Evolutionary conservation across 2,797 vertebrate genomes (phyloP).

Genomic region (Acestrorhynchus altus): DNA sequence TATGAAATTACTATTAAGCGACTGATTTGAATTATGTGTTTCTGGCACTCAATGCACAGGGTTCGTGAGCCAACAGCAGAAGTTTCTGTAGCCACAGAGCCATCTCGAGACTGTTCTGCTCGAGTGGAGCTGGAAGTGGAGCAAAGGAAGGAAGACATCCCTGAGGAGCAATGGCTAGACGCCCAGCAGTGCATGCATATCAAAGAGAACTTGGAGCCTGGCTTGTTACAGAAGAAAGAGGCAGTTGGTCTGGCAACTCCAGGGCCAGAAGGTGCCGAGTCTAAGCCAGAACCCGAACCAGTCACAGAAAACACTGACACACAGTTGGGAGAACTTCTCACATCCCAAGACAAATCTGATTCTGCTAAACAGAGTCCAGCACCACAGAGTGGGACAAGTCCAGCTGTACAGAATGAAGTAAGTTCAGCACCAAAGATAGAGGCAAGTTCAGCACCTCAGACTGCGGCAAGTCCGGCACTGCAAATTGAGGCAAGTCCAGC

Average conservation of each 20-base stretch:
- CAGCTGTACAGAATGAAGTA: background rate
- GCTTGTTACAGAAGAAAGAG: conserved; percentile 20
- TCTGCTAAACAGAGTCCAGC: background rate
- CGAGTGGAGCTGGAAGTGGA: conserved; percentile 6
- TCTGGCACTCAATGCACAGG: conserved; percentile 15
- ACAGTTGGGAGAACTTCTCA: conserved; percentile 6
- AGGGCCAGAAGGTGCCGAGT: conserved; percentile 5
- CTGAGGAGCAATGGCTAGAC: background rate
- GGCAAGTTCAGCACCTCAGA: background rate
- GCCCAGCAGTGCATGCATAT: background rate
- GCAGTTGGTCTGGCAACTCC: conserved; percentile 6
- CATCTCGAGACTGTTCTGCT: background rate
- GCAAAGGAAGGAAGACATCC: conserved; percentile 2
- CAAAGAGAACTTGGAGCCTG: conserved; percentile 11
- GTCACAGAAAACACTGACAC: background rate
- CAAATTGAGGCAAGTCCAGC: background rate
- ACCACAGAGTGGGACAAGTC: background rate
- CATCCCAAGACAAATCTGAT: conserved; percentile 19
- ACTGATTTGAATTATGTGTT: conserved; percentile 22
- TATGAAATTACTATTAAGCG: background rate
- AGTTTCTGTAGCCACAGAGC: background rate
- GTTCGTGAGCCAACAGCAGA: background rate
- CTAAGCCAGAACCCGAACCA: conserved; percentile 12
- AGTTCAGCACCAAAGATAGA: background rate
- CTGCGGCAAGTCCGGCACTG: background rate